These are phyloP conservation scores for Manis pentadactyla DNA, from an alignment of 2,797 vertebrate genomes.

Conservation along the genomic window DNA sequence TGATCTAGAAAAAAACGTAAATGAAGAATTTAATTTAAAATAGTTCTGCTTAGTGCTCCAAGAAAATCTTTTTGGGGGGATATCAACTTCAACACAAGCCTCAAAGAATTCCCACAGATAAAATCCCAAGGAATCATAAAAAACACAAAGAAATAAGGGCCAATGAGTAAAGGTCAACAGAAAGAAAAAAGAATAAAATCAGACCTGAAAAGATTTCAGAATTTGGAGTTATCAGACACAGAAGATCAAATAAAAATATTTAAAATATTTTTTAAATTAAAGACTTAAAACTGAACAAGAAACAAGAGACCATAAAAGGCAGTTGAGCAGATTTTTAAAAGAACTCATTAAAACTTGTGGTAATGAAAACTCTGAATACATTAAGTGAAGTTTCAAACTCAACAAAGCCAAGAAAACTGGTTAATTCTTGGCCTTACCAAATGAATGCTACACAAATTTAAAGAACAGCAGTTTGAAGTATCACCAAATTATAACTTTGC, in stretches of 20 bases:
- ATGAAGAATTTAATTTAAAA: constrained; percentile 32
- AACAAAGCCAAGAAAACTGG: neutral
- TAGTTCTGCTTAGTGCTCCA: neutral
- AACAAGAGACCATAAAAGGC: neutral
- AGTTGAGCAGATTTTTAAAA: neutral
- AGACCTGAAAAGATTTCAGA: constrained; percentile 25
- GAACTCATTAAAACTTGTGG: neutral
- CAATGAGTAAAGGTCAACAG: neutral
- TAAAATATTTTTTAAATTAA: neutral
- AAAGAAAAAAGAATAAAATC: neutral
- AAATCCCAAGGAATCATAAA: neutral
- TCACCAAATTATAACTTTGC: neutral
- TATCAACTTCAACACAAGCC: neutral
- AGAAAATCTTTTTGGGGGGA: neutral
- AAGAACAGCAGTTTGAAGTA: neutral
- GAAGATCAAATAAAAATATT: neutral
- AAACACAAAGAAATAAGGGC: neutral
- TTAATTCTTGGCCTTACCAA: neutral
- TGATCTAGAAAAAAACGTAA: neutral
- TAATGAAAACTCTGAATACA: neutral
- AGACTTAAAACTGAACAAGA: neutral
- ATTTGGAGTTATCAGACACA: neutral
- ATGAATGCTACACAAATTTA: neutral
- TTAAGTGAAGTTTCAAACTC: constrained; percentile 29
- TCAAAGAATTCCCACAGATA: neutral